Evolutionary conservation across 2,797 vertebrate genomes (phyloP), one percentile per base, ranked within the genome.

Genomic region (Lacerta viridis): DNA sequence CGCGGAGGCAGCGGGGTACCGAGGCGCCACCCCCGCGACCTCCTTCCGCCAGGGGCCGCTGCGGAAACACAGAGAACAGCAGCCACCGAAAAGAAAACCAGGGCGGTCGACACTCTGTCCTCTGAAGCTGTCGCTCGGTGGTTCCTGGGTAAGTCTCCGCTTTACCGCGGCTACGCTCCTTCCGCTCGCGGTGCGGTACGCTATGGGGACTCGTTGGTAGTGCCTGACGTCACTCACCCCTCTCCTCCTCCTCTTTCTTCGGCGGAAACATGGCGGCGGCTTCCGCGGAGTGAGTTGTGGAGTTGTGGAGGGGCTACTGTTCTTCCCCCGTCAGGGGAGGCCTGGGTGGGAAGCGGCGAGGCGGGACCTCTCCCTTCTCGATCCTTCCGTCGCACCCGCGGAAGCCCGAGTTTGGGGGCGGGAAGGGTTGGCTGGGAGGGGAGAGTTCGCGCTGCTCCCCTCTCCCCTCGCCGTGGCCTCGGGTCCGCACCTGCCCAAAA

Each of bases 181-280:
- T 64, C 64, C 18, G n/a, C 36, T 15, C 29, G 69, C 66, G 7
- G 3, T 2, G 15, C 3, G 4, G 20, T 36, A 13, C 13, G 15
- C 39, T 23, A 10, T 4, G 10, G 20, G 50, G 10, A 72, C 66
- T 88, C 20, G 66, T 80, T 88, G 87, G 82, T 84, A 7, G 7
- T n/a, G 0, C 50, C 1, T 55, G 29, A 77, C 29, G 10, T 11
- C 68, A 25, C 27, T 29, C 23, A 25, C 66, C 50, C 13, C 50
- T 50, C 50, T 13, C 13, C 18, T 36, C 3, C 39, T 39, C 46
- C 75, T n/a, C 86, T 50, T 82, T 64, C 29, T 1, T 55, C 9
- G 81, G 87, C 46, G 87, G 86, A 78, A 90, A 88, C 10, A 90
- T 90, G 90, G 90, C 83, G 86, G 29, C 83, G 33, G 83, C 4